phyloP scores from a whole-genome alignment of 1,140 invertebrate genomes.

The Coenobita brevimanus region DNA sequence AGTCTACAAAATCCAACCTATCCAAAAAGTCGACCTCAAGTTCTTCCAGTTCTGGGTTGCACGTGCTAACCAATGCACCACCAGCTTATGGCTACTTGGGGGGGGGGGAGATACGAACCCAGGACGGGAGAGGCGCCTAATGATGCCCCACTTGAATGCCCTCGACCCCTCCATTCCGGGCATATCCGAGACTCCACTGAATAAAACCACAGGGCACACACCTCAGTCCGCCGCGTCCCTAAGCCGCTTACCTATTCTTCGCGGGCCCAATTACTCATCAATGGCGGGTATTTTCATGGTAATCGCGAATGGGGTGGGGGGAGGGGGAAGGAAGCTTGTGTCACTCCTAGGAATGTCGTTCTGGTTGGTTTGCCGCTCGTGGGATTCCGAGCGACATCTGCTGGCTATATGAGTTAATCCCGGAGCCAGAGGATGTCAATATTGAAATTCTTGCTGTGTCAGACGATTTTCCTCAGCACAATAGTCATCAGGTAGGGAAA shows the following conservation, averaged over 20 bases:
- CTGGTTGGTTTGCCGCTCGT: not conserved
- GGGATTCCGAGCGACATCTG: too few species aligned
- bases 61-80: too few species aligned
- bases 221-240: not conserved
- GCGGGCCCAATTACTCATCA: slow-evolving; percentile 26
- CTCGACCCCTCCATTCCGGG: slow-evolving; percentile 4
- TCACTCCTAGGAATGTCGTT: slow-evolving; percentile 17
- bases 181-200: not conserved
- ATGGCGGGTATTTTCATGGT: slow-evolving; percentile 27
- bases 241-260: slow-evolving; percentile 32
- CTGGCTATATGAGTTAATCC: too few species aligned
- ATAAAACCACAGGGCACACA: not conserved
- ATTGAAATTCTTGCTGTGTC: too few species aligned
- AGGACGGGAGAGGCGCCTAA: slow-evolving; percentile 15
- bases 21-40: too few species aligned
- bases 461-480: too few species aligned
- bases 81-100: too few species aligned
- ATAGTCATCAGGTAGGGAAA: too few species aligned
- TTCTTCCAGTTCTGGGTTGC: too few species aligned
- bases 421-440: too few species aligned
- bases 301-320: not conserved
- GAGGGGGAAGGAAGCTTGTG: not conserved
- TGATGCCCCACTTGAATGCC: slow-evolving; percentile 17
- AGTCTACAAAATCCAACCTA: too few species aligned
- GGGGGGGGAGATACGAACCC: not conserved